These are phyloP conservation scores for Felis catus DNA, from an alignment of 2,113 vertebrate species.

Conservation along the genomic window F.catus_Fca126_mat1.0 CM031420.1:18312001-18312500, in stretches of 20 bases:
- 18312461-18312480: background rate
- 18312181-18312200: background rate
- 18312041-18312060: background rate
- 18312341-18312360: background rate
- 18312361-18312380: background rate
- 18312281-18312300: constrained; percentile 27
- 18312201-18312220: constrained; percentile 11
- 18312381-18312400: background rate
- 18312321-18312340: background rate
- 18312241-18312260: constrained; percentile 28
- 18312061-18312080: background rate
- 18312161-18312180: background rate
- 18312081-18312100: background rate
- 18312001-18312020: background rate
- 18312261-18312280: constrained; percentile 37
- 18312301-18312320: constrained; percentile 33
- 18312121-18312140: background rate
- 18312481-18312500: background rate
- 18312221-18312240: constrained; percentile 47
- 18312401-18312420: background rate
- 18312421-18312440: background rate
- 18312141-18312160: constrained; percentile 16
- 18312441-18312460: background rate
- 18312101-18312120: background rate
- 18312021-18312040: background rate